Conservation (phyloP, 2,797 vertebrate genomes). For the Alca torda region DNA sequence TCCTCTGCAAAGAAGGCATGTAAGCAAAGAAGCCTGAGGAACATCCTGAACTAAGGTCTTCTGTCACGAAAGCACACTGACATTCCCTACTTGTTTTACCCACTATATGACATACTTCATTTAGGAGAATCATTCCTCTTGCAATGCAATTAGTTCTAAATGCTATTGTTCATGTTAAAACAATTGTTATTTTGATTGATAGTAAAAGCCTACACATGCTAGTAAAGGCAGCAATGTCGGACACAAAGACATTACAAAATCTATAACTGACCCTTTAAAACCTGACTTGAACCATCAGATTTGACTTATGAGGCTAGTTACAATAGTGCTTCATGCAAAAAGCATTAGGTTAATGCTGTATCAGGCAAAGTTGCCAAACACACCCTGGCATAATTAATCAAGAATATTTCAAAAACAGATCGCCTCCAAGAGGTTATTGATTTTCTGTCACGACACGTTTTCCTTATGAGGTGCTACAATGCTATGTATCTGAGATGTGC, state of each 20-base stretch:
- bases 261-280: slow-evolving; percentile 73
- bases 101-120: background rate
- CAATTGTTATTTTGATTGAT: slow-evolving; percentile 74
- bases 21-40: background rate
- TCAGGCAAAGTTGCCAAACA: slow-evolving; percentile 69
- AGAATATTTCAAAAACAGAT: slow-evolving; percentile 76
- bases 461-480: slow-evolving; percentile 63
- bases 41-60: background rate
- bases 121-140: slow-evolving; percentile 35
- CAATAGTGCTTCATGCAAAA: slow-evolving; percentile 75
- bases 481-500: slow-evolving; percentile 64
- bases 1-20: background rate
- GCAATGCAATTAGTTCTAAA: slow-evolving; percentile 61
- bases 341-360: slow-evolving; percentile 78
- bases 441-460: slow-evolving; percentile 75
- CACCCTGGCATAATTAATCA: slow-evolving; percentile 78
- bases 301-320: slow-evolving; percentile 75
- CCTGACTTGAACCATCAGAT: slow-evolving; percentile 69
- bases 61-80: background rate
- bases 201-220: slow-evolving; percentile 60
- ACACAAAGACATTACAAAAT: slow-evolving; percentile 74
- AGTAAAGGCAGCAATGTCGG: slow-evolving; percentile 65
- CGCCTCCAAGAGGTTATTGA: slow-evolving; percentile 75
- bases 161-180: slow-evolving; percentile 70
- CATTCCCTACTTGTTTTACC: background rate